Evolutionary conservation across 2,113 vertebrate species (phyloP), one percentile per base, ranked within the genome.

Genomic region (Megaleporinus macrocephalus): DNA sequence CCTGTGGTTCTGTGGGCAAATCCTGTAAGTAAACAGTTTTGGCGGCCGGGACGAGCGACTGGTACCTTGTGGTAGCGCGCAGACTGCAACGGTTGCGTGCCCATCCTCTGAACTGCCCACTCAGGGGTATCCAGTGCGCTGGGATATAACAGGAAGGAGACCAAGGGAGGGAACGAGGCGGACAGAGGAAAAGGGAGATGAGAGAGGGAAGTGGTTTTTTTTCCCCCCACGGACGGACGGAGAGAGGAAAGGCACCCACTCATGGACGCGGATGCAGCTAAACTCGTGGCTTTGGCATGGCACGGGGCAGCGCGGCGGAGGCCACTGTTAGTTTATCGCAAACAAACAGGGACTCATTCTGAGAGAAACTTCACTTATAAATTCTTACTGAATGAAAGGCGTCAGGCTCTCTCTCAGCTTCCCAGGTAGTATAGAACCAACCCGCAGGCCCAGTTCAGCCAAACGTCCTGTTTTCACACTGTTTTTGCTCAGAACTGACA

Each of bases 61-160:
- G 86, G 89, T 73, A 84, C 41, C 71, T 57, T 18, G 77, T 44
- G 71, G 44, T 59, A 59, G 63, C 63, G 11, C n/a, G 73, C 44
- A 73, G 68, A 65, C 66, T 73, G 69, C 44, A 63, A 75, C 24
- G 47, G 76, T 57, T 20, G 68, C 49, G 29, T n/a, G 63, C 59
- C 73, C 82, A 81, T 86, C 85, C 86, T 83, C 81, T 85, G 87
- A 85, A 53, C 78, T 81, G 83, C 76, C 79, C 88, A 90, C 92
- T 89, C 87, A 77, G 84, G 86, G 71, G 85, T 84, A 88, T 87
- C 79, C 53, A 65, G 49, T 36, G 84, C 81, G 80, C 85, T 82
- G 76, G 86, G 88, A 90, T 88, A 86, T 86, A 85, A 91, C 90
- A 94, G 94, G 93, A 93, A 93, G 89, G 92, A 92, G 92, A 90